Percentiles rank a stretch among this genome's conserved stretches.
Evolutionary conservation across 2,888 invertebrate genomes (phyloP).

Genomic region (Unio delphinus): DNA sequence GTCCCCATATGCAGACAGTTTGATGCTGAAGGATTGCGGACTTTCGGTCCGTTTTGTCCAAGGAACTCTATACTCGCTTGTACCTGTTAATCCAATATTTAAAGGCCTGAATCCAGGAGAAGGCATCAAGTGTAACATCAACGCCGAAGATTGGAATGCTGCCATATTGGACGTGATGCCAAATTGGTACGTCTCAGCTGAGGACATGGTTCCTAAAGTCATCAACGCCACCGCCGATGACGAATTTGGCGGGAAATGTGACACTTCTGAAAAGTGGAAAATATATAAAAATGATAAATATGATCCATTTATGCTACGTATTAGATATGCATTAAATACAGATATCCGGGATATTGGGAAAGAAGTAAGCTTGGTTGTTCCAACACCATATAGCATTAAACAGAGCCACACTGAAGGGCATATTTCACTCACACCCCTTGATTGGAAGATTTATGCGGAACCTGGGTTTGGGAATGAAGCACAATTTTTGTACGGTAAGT

Average conservation of each 20-base stretch:
- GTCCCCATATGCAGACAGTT: no score
- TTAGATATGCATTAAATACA: slow-evolving; percentile 36
- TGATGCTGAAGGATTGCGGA: slow-evolving; percentile 11
- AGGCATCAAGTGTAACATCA: slow-evolving; percentile 15
- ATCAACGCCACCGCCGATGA: slow-evolving; percentile 38
- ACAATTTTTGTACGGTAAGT: slow-evolving; percentile 30
- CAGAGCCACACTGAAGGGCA: slow-evolving; percentile 7
- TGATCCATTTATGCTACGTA: slow-evolving; percentile 48
- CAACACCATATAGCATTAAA: slow-evolving; percentile 19
- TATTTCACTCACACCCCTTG: slow-evolving; percentile 16
- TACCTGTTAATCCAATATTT: slow-evolving; percentile 27
- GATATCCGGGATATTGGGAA: slow-evolving; percentile 17
- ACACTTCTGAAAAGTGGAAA: slow-evolving; percentile 48
- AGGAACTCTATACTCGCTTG: slow-evolving; percentile 46
- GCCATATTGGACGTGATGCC: slow-evolving; percentile 46
- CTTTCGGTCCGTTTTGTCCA: slow-evolving; percentile 42
- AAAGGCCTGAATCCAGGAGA: slow-evolving; percentile 20
- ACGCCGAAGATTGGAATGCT: slow-evolving; percentile 32
- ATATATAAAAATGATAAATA: slow-evolving; percentile 36
- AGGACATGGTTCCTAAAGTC: slow-evolving; percentile 35
- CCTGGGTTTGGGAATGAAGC: slow-evolving; percentile 19
- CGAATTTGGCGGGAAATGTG: slow-evolving; percentile 32
- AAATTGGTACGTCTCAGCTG: slow-evolving; percentile 51
- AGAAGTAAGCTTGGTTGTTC: slow-evolving; percentile 14
- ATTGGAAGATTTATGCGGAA: slow-evolving; percentile 38